Conservation (phyloP, 2,113 vertebrate genomes). For the Onychorhynchus coronatus region DNA sequence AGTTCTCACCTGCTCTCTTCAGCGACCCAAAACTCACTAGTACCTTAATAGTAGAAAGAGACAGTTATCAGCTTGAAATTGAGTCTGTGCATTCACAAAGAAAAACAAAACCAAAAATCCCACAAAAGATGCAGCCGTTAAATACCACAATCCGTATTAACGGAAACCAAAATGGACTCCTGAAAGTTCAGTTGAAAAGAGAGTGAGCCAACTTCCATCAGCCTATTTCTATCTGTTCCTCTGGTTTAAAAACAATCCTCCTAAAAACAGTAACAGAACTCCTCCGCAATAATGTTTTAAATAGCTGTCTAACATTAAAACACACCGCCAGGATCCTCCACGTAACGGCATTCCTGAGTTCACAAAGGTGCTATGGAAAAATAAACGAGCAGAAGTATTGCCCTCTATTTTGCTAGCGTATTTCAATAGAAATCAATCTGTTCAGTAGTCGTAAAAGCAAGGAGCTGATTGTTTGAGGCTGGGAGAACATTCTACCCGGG, state of each 20-base stretch:
- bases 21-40: conserved; percentile 32
- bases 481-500: not conserved
- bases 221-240: conserved; percentile 25
- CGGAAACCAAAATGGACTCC: not conserved
- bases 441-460: conserved; percentile 39
- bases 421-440: conserved; percentile 33
- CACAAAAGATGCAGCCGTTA: not conserved
- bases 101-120: not conserved
- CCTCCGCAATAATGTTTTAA: conserved; percentile 14
- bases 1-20: conserved; percentile 17
- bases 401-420: conserved; percentile 43
- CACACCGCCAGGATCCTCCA: conserved; percentile 25
- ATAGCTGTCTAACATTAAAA: not conserved
- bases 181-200: conserved; percentile 45
- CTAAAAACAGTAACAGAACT: conserved; percentile 47
- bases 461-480: conserved; percentile 37
- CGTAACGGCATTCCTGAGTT: conserved; percentile 71
- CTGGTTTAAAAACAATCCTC: conserved; percentile 42
- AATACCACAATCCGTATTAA: not conserved
- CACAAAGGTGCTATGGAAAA: conserved; percentile 69
- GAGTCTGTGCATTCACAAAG: conserved; percentile 61
- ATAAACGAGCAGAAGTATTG: conserved; percentile 34
- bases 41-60: conserved; percentile 67
- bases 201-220: conserved; percentile 21
- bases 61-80: conserved; percentile 54